Evolutionary conservation across 2,888 invertebrate species (phyloP).

Genomic region (Drosophila paranaensis): DNA sequence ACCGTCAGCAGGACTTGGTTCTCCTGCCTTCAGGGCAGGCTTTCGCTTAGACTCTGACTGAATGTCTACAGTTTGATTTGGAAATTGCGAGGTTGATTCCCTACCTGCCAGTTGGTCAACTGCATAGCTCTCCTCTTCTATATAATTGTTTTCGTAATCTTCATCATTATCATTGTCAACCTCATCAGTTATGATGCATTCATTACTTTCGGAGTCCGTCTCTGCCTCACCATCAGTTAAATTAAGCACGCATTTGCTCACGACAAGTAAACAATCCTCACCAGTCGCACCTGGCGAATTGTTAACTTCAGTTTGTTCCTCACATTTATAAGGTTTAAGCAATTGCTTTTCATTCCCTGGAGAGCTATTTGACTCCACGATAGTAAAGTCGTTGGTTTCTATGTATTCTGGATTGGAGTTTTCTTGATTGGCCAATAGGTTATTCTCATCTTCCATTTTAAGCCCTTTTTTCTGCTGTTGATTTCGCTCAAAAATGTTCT

Average conservation of each 20-base stretch:
- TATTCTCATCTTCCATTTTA: background rate
- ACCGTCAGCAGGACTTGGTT: background rate
- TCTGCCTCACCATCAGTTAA: conserved; percentile 7
- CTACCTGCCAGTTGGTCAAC: background rate
- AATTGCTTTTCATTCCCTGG: background rate
- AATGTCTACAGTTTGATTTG: background rate
- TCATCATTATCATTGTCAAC: background rate
- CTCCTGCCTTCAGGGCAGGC: background rate
- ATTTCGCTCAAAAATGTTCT: background rate
- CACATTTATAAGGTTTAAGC: background rate
- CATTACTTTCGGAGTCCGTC: conserved; percentile 21
- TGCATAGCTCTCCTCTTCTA: background rate
- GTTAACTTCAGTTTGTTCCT: background rate
- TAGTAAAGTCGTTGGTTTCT: background rate
- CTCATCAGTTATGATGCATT: conserved; percentile 33
- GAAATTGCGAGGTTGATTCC: background rate
- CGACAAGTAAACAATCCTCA: conserved; percentile 24
- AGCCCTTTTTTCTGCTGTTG: background rate
- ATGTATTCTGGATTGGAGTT: background rate
- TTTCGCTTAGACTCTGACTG: background rate
- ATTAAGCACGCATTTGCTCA: conserved; percentile 17
- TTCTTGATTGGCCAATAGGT: background rate
- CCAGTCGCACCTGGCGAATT: background rate
- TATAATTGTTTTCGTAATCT: conserved; percentile 5
- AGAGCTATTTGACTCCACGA: background rate